Conservation (phyloP, 2,113 vertebrate species). For the Podarcis cretensis region DNA sequence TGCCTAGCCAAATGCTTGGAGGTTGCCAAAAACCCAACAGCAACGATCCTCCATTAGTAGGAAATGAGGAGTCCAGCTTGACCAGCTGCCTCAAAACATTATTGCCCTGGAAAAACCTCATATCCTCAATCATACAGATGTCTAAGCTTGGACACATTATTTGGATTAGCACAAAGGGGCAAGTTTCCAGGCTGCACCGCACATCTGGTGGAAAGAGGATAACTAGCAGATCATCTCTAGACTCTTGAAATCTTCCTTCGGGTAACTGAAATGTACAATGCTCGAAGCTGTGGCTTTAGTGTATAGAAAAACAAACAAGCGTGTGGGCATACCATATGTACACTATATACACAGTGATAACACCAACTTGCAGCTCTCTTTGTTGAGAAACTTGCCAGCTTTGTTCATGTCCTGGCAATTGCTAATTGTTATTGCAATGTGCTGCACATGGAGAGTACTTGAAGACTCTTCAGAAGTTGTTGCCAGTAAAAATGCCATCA, state of each 20-base stretch:
- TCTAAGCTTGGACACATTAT: neutral
- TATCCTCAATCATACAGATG: neutral
- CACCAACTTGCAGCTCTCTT: neutral
- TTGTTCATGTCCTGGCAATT: neutral
- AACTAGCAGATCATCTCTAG: neutral
- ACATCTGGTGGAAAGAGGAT: neutral
- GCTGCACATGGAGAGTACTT: neutral
- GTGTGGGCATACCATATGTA: neutral
- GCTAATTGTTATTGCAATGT: neutral
- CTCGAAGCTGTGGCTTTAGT: neutral
- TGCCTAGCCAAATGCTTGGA: too few relatives aligned
- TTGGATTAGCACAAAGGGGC: neutral
- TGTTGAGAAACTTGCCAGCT: neutral
- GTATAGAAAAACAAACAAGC: neutral
- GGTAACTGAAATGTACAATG: neutral
- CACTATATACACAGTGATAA: neutral
- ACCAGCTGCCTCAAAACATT: neutral
- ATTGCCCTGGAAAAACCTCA: neutral
- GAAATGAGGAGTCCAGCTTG: neutral
- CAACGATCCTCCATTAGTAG: neutral
- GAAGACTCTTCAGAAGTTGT: neutral
- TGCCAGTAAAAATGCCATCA: neutral
- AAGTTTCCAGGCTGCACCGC: slow-evolving; percentile 7
- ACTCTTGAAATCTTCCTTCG: neutral
- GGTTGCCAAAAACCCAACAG: neutral